Evolutionary conservation across 2,797 vertebrate species (phyloP).

Genomic region (Discoglossus pictus): DNA sequence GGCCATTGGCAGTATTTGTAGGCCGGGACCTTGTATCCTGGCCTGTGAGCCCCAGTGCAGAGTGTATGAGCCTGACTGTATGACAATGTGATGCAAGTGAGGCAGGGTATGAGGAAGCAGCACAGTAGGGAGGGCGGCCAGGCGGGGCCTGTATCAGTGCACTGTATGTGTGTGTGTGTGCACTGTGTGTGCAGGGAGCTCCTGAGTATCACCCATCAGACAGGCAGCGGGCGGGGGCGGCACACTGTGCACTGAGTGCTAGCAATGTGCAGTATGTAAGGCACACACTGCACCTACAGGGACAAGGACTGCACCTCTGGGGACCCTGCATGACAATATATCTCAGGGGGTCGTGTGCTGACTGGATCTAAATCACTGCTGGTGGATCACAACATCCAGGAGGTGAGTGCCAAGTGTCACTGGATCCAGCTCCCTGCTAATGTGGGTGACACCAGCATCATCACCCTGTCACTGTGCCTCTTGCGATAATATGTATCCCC

Average conservation of each 20-base stretch:
- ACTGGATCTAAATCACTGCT: conserved; percentile 1
- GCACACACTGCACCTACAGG: background rate
- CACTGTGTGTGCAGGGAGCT: background rate
- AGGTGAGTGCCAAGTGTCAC: conserved; percentile 23
- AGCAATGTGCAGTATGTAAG: background rate
- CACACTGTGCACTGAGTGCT: background rate
- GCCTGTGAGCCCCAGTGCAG: no score
- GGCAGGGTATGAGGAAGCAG: conserved; percentile 11
- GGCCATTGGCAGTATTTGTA: no score
- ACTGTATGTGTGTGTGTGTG: conserved; percentile 13
- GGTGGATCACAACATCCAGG: background rate
- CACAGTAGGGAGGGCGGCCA: conserved; percentile 20
- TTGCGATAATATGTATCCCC: background rate
- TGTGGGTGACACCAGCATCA: background rate
- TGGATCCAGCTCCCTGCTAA: background rate
- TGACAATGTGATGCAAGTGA: conserved; percentile 7
- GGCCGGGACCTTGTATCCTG: no score
- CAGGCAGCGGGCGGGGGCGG: conserved; percentile 18
- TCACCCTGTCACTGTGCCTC: background rate
- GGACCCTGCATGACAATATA: background rate
- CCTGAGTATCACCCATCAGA: conserved; percentile 15
- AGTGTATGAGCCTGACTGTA: no score
- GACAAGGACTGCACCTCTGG: background rate
- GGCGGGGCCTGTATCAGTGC: conserved; percentile 37
- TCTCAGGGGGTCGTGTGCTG: background rate